Evolutionary conservation across 2,888 invertebrate species (phyloP).

Genomic region (Folsomia candida): DNA sequence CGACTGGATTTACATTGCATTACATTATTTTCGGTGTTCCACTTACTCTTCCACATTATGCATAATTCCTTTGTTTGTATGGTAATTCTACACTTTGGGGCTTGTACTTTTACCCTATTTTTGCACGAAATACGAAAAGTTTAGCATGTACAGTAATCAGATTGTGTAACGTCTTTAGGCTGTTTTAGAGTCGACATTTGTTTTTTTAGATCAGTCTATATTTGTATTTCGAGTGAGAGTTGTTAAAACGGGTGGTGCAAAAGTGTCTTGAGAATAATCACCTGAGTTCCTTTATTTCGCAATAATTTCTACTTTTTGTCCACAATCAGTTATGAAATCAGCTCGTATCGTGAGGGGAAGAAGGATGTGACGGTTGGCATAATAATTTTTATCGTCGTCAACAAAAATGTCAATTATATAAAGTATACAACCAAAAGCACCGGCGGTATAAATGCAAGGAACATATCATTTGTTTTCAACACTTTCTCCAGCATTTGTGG

Average conservation of each 20-base stretch:
- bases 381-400: neutral
- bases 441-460: neutral
- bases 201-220: neutral
- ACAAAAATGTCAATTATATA: neutral
- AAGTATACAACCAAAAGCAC: too few species aligned
- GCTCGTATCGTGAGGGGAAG: neutral
- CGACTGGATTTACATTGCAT: neutral
- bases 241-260: too few species aligned
- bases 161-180: too few species aligned
- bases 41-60: neutral
- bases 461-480: neutral
- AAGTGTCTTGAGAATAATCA: neutral
- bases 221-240: neutral
- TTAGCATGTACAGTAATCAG: too few species aligned
- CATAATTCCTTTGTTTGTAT: constrained; percentile 8
- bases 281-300: neutral
- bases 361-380: neutral
- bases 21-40: neutral
- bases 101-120: neutral
- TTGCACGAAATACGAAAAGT: neutral
- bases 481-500: neutral
- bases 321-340: neutral
- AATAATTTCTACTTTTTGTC: neutral
- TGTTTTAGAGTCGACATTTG: neutral
- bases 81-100: constrained; percentile 1